phyloP scores from a whole-genome alignment of 2,888 invertebrate genomes.

The Blera fallax region DNA sequence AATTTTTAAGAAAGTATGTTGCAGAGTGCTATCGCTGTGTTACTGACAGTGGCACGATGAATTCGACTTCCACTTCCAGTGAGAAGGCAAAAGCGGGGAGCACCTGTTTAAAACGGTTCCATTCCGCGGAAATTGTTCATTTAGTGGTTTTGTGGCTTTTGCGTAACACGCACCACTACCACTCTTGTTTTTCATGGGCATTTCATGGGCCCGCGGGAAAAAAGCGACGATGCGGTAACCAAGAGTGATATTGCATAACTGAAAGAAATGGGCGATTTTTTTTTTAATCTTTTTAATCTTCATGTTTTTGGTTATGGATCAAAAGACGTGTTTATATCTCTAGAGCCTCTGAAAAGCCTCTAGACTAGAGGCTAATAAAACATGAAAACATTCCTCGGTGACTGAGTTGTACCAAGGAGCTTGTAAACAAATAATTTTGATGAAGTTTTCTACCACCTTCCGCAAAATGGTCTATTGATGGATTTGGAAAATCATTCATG shows the following conservation, averaged over 20 bases:
- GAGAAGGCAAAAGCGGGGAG: not conserved
- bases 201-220: not conserved
- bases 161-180: constrained; percentile 12
- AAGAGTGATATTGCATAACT: constrained; percentile 6
- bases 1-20: constrained; percentile 10
- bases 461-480: too few species aligned
- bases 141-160: constrained; percentile 23
- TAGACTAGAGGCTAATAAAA: too few species aligned
- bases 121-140: constrained; percentile 27
- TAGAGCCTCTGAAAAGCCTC: too few species aligned
- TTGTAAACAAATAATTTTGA: too few species aligned
- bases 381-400: too few species aligned
- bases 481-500: too few species aligned
- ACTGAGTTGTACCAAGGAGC: too few species aligned
- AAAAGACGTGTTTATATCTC: not conserved
- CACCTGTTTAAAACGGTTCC: constrained; percentile 12
- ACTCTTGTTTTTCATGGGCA: constrained; percentile 23
- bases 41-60: not conserved
- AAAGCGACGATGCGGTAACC: not conserved
- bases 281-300: not conserved
- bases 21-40: not conserved
- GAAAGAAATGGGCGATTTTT: not conserved
- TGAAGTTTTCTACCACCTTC: too few species aligned
- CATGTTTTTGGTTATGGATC: not conserved
- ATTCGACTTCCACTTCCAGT: not conserved